These are phyloP conservation scores for Lophura nycthemera DNA, from an alignment of 2,113 vertebrate genomes.

Conservation along the genomic window DNA sequence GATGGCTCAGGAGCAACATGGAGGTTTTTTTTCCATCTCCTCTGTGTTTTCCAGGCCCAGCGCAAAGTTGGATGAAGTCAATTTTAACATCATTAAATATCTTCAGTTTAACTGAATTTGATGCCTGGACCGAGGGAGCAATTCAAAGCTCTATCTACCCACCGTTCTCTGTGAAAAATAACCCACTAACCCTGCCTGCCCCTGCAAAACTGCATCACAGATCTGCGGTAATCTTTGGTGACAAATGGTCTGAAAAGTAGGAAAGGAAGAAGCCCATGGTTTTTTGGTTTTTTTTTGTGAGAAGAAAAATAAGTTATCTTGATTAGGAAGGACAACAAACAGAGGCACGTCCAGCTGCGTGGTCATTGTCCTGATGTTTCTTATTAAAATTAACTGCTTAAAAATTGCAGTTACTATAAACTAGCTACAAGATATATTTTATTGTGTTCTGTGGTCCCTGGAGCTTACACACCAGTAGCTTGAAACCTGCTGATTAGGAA, in stretches of 20 bases:
- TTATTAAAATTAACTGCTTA: neutral
- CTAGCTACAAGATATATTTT: neutral
- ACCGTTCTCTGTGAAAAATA: neutral
- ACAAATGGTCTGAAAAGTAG: neutral
- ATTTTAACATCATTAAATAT: neutral
- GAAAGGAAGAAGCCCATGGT: neutral
- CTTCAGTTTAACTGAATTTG: neutral
- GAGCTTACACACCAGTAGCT: neutral
- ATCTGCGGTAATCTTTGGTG: neutral
- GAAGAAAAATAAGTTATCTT: neutral
- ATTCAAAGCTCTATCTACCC: neutral
- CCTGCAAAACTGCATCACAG: neutral
- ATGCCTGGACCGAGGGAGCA: neutral
- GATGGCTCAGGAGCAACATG: neutral
- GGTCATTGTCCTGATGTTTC: neutral
- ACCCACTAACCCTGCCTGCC: neutral
- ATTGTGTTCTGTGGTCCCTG: neutral
- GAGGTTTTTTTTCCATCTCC: neutral
- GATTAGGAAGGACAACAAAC: neutral
- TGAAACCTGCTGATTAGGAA: neutral
- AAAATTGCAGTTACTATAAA: neutral
- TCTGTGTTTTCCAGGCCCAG: neutral
- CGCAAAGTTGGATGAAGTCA: neutral
- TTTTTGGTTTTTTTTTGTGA: neutral
- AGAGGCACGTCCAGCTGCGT: neutral